Evolutionary conservation across 2,113 vertebrate species (phyloP).

Genomic region (Hiodon alosoides): DNA sequence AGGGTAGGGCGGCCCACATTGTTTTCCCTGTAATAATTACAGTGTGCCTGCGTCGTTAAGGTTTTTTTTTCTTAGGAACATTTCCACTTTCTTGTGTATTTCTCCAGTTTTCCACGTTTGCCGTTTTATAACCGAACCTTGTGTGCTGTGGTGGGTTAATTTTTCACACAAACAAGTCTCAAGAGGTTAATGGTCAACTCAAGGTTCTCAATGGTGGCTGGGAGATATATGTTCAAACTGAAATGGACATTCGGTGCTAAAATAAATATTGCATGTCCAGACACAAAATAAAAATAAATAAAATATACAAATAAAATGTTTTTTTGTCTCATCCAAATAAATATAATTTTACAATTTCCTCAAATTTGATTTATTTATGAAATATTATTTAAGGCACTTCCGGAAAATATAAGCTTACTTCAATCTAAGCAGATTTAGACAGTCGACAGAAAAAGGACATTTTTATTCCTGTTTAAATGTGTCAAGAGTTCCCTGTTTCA

Average conservation of each 20-base stretch:
- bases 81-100: conserved; percentile 46
- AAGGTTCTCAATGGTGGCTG: not conserved
- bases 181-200: conserved; percentile 15
- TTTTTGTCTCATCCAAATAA: conserved; percentile 3
- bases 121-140: conserved; percentile 24
- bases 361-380: not conserved
- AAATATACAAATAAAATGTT: not conserved
- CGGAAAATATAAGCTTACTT: conserved; percentile 6
- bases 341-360: not conserved
- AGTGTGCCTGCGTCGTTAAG: conserved; percentile 64
- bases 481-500: conserved; percentile 54
- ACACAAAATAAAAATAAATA: too few relatives aligned
- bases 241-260: not conserved
- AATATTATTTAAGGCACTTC: not conserved
- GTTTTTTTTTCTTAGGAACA: conserved; percentile 64
- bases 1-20: conserved; percentile 45
- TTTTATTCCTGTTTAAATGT: conserved; percentile 37
- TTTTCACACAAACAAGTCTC: conserved; percentile 48
- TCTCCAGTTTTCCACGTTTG: conserved; percentile 7
- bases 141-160: conserved; percentile 57
- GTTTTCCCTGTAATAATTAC: conserved; percentile 77
- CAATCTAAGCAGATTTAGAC: not conserved
- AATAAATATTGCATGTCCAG: too few relatives aligned
- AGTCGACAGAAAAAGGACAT: conserved; percentile 10
- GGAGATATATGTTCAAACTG: not conserved